Conservation (phyloP, 1,140 invertebrate genomes). For the Zaprionus vittiger region DNA sequence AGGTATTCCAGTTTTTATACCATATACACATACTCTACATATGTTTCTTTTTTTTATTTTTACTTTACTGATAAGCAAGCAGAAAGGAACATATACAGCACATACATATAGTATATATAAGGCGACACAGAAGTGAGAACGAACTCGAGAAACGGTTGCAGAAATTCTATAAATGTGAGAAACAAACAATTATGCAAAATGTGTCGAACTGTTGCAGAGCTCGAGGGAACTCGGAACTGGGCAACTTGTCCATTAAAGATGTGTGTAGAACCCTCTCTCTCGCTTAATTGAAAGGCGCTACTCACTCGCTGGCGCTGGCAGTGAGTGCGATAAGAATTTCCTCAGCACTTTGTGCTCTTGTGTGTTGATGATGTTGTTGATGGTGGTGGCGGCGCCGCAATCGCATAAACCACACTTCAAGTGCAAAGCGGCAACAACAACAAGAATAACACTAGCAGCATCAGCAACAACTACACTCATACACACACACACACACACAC, state of each 20-base stretch:
- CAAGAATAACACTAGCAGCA: constrained; percentile 7
- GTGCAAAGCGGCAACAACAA: constrained; percentile 5
- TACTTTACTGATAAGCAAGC: constrained; percentile 32
- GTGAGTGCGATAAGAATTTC: not conserved
- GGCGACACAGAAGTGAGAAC: constrained; percentile 16
- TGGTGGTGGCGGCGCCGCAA: constrained; percentile 7
- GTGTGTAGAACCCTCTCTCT: not conserved
- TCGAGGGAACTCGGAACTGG: not conserved
- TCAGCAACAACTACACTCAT: constrained; percentile 6
- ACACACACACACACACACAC: constrained; percentile 11
- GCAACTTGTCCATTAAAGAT: not conserved
- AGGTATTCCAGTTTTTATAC: constrained; percentile 53
- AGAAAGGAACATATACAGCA: not conserved
- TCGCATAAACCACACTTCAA: constrained; percentile 9
- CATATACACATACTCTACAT: constrained; percentile 11
- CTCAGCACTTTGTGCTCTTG: constrained; percentile 9
- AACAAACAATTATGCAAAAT: constrained; percentile 24
- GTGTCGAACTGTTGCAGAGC: not conserved
- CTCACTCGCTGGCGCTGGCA: not conserved
- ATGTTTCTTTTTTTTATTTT: constrained; percentile 25
- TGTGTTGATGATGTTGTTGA: not conserved
- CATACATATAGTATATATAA: not conserved
- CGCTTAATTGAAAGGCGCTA: constrained; percentile 6
- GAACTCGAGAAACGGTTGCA: constrained; percentile 1
- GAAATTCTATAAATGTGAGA: constrained; percentile 32